Evolutionary conservation across 2,888 invertebrate genomes (phyloP), one percentile per base, ranked within the genome.

Genomic region (Apamea sordens): DNA sequence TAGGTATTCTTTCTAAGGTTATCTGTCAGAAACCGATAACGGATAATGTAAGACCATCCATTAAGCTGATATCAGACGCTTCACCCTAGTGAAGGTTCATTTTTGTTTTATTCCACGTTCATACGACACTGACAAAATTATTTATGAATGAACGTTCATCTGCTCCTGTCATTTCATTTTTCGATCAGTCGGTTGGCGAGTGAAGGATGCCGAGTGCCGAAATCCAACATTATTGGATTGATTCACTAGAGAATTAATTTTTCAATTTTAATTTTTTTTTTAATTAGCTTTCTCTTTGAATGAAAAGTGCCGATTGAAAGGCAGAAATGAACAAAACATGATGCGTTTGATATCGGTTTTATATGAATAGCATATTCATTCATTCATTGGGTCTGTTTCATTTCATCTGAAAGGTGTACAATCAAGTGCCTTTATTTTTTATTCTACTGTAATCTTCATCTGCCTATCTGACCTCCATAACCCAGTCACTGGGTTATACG

Each of bases 91-190:
- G 11, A 59, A 59, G 56, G n/a, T 59, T 59, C 11, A 13, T 59
- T 59, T 59, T 59, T 59, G n/a, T 59, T 59, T 59, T n/a, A n/a
- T n/a, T 59, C 56, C 56, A 59, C 11, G n/a, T 59, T 59, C 56
- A 59, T 11, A 59, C 4, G 56, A 59, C 11, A 59, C 13, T 5
- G 56, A n/a, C n/a, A 11, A 13, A 59, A 59, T n/a, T n/a, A 59
- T 59, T 11, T 59, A 59, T 59, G n/a, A 59, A 59, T 47, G 47
- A 47, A 47, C 13, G 47, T 47, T 24, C 4, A 0, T 56, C 11
- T n/a, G 56, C 56, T 56, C n/a, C 24, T 59, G 11, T 11, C 56
- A 13, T 59, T 59, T 59, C 11, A 13, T n/a, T 59, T 59, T 5
- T 5, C 56, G 56, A 5, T n/a, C n/a, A 59, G n/a, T n/a, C 11